Conservation (phyloP, 2,888 invertebrate species). For the Dynastes hyllus region DNA sequence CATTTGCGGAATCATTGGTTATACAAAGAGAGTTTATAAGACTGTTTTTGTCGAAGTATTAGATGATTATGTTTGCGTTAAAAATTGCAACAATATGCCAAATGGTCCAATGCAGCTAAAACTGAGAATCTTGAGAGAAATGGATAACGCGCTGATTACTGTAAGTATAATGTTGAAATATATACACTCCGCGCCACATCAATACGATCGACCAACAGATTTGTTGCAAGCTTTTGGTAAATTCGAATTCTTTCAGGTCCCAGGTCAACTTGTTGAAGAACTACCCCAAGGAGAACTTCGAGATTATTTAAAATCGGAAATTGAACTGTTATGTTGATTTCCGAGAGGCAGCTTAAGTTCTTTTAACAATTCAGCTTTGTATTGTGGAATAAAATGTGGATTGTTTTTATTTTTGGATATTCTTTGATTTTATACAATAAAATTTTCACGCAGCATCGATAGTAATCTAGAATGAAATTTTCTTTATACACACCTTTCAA, state of each 20-base stretch:
- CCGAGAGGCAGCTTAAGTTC: background rate
- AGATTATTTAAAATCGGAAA: slow-evolving; percentile 63
- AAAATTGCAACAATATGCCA: slow-evolving; percentile 64
- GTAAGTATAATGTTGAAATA: slow-evolving; percentile 62
- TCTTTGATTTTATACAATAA: too few relatives aligned
- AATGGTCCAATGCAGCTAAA: slow-evolving; percentile 71
- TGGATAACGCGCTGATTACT: slow-evolving; percentile 66
- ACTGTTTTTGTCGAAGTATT: slow-evolving; percentile 70
- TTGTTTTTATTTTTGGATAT: slow-evolving; percentile 4
- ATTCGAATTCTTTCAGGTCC: slow-evolving; percentile 54
- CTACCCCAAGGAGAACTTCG: slow-evolving; percentile 62
- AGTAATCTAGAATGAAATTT: too few relatives aligned
- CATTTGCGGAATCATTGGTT: slow-evolving; percentile 68
- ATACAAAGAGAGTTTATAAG: slow-evolving; percentile 64
- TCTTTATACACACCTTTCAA: too few relatives aligned
- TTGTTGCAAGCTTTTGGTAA: too few relatives aligned
- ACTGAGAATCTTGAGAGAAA: slow-evolving; percentile 67
- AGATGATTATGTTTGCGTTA: slow-evolving; percentile 68
- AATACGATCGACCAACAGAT: too few relatives aligned
- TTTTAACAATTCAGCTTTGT: background rate
- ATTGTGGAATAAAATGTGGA: background rate
- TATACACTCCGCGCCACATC: background rate
- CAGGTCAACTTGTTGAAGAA: slow-evolving; percentile 59
- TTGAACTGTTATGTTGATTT: slow-evolving; percentile 61
- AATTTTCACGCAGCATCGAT: too few relatives aligned